Evolutionary conservation across 2,797 vertebrate species (phyloP), one percentile per base, ranked within the genome.

Genomic region (Malacoctenus gilli): DNA sequence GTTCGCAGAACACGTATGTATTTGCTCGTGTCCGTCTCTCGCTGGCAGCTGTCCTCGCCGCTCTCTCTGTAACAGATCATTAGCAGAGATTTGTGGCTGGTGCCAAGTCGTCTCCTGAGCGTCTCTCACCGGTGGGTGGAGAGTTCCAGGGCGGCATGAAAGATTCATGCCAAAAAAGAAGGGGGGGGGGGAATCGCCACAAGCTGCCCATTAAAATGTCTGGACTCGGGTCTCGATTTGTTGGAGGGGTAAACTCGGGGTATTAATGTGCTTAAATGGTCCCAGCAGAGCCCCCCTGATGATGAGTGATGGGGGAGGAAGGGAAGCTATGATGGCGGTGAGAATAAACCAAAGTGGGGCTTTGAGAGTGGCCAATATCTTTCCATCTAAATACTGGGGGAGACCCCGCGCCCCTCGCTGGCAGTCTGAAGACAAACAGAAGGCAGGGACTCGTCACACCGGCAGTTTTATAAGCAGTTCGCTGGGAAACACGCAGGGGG

Each of bases 191-290:
- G 32, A 79, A 74, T 59, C 39, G 25, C 76, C 76, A 72, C 48
- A 39, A 59, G 66, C 71, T 83, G 68, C 67, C 59, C 44, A 71
- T 83, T 87, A 85, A 85, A 85, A 64, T 52, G 52, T 68, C 69
- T 77, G 42, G 30, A 59, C 61, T 46, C n/a, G 0, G 59, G 57
- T 65, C 31, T 47, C 60, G 52, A 77, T 77, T 66, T 54, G 61
- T 77, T 62, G 20, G 34, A 20, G 51, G 69, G 23, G 38, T 39
- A 66, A 52, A 73, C 55, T 56, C 52, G 52, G 21, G 71, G 55
- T 41, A 72, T 57, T 61, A 73, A 74, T 4, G 11, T 25, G 14
- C 12, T 40, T 75, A 66, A 81, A 63, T 22, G 47, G 44, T 7
- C 48, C 47, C 52, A 46, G 48, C 4, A 51, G 68, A 64, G 30